Base-by-base conservation (phyloP, 2,113 vertebrate species). In the Seriola rivoliana region DNA sequence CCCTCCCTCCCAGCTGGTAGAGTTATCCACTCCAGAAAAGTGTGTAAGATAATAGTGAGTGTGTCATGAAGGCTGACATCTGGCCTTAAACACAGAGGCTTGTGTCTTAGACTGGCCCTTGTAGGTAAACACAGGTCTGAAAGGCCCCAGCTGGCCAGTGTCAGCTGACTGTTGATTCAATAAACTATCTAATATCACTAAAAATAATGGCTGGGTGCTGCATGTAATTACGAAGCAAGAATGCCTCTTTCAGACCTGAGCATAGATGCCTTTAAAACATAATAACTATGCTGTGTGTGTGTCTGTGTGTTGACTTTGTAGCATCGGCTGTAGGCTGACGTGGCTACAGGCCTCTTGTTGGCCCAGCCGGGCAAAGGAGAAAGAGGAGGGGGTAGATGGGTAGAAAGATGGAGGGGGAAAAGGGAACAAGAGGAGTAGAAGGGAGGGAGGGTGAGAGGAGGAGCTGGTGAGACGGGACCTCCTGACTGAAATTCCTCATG, bases 401-500 rank as follows among this genome's bases (percentile, higher is more conserved):
- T 5, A 66, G 72, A 81, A 69, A 52, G 68, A 80, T 54, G 65
- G 50, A 82, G 38, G 48, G 52, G 52, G 34, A 74, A 54, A 59
- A 48, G 70, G 19, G 36, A 67, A 21, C 4, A 60, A 59, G 54
- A 29, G 75, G 46, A 78, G 69, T 3, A 19, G 29, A 29, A 40
- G 54, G 46, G 54, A 76, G 64, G 66, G 34, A 46, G 29, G 29
- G 21, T 2, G 48, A 29, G 59, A 44, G 57, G 60, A 68, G 46
- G 67, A 57, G 71, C 50, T 9, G 58, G 29, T 32, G 82, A 74
- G 76, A 69, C 5, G 8, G 25, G 58, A 84, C 57, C 84, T 75
- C 55, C 63, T 68, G 77, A 75, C 66, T 85, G 71, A 88, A 91
- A 94, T 94, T 93, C 91, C 93, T 92, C 93, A 94, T 88, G 88